Base-by-base conservation (phyloP, 2,797 vertebrate genomes). In the Dromococcyx pavoninus region DNA sequence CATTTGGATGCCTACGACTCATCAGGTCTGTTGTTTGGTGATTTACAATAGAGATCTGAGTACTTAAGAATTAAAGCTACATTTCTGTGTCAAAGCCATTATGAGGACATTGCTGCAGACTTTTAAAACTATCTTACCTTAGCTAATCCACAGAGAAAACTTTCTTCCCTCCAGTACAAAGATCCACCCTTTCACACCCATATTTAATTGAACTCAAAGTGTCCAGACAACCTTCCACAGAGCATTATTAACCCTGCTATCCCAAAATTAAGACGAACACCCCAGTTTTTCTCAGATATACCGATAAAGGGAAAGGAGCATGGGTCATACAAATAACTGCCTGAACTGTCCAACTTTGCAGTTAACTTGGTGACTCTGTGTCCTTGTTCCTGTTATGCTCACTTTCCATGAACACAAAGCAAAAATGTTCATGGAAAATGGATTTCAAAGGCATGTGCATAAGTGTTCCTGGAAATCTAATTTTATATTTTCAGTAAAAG, bases 381-480 rank as follows among this genome's bases (percentile, higher is more conserved):
- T 96, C 43, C 76, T 79, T 2, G 7, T 82, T 61, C 84, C 35
- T 37, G 53, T 72, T 92, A 73, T 53, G 17, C 48, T 82, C 23
- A 9, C 43, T 92, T 89, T 92, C 92, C 82, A 80, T 50, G 74
- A 96, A 91, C 50, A 84, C 64, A 88, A 60, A 91, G 67, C 44
- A 89, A 84, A 94, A 94, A 88, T 43, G 33, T 91, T 94, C 77
- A 87, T 87, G 77, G 95, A 87, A 96, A 96, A 96, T 62, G 48
- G 53, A 54, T 94, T 94, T 93, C 71, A 82, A 69, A 79, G 60
- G 50, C 83, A 8, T 69, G 41, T 7, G 25, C 61, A 51, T 39
- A 93, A 82, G 74, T 90, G 65, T 96, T 96, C 91, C 93, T 91
- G 83, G 95, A 96, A 97, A 87, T 87, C 86, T 94, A 94, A 94